Evolutionary conservation across 2,888 invertebrate genomes (phyloP).

Genomic region (Macaria notata): DNA sequence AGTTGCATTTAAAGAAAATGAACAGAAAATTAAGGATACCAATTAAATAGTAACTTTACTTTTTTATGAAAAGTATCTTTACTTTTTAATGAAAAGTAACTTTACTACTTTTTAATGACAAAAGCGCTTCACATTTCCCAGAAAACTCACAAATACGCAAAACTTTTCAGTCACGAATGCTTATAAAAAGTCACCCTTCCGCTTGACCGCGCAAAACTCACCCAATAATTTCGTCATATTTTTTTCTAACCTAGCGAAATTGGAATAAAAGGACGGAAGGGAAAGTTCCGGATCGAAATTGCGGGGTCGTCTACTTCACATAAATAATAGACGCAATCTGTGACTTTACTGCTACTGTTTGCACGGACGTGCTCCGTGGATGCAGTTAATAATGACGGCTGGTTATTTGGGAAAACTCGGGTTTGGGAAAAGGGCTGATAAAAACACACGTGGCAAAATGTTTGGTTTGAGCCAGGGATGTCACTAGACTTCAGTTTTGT

Average conservation of each 20-base stretch:
- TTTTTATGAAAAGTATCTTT: constrained; percentile 6
- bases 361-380: constrained; percentile 34
- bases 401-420: constrained; percentile 11
- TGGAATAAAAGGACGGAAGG: constrained; percentile 72
- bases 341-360: constrained; percentile 43
- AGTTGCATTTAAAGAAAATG: not conserved
- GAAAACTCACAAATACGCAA: constrained; percentile 18
- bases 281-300: constrained; percentile 70
- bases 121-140: constrained; percentile 2
- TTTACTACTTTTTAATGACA: too few relatives aligned
- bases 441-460: too few relatives aligned
- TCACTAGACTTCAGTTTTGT: too few relatives aligned
- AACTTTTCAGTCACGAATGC: constrained; percentile 34
- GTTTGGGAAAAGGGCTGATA: not conserved
- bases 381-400: constrained; percentile 36
- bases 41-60: constrained; percentile 1
- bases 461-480: too few relatives aligned
- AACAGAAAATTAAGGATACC: not conserved
- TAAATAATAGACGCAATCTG: constrained; percentile 80
- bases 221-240: constrained; percentile 80
- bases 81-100: constrained; percentile 8
- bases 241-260: constrained; percentile 75
- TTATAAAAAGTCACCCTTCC: constrained; percentile 62
- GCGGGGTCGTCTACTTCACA: constrained; percentile 66
- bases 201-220: constrained; percentile 63